Evolutionary conservation across 2,113 vertebrate genomes (phyloP), one percentile per base, ranked within the genome.

Genomic region (Pagrus major): DNA sequence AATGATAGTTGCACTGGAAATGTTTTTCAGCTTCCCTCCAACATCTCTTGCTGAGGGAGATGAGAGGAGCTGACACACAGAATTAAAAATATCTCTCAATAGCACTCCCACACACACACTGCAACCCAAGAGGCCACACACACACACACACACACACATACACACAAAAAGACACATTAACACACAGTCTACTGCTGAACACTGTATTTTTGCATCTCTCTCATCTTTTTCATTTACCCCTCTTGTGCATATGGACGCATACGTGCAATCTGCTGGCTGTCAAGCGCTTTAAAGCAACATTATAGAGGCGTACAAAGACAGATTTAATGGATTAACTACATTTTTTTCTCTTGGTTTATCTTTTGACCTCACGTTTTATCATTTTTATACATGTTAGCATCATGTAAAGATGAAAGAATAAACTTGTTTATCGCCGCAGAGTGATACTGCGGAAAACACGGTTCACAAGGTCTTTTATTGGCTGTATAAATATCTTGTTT

Each of bases 71-170:
- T 86, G 90, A 93, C 91, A 95, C 78, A 86, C 86, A 90, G 88
- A 92, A 91, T 89, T 91, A 93, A 92, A 94, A 92, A 94, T 94
- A 93, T 91, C 92, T 92, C 90, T 90, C 87, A 93, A 91, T 89
- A 92, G 91, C 88, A 90, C 92, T 83, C 91, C 82, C 86, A 79
- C 89, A 72, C 90, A 82, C 86, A 81, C 81, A 85, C 81, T 72
- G 80, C 42, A 85, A 84, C 87, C 75, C 80, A 82, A 71, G 87
- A 86, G 77, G 54, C 77, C 76, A 63, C 86, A 75, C 61, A 69
- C 84, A 88, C 78, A 74, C 78, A 64, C 79, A 71, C 78, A 44
- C 49, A 71, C 56, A 63, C 49, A 49, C 68, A 87, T 64, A 68
- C 56, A 69, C 81, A 51, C 20, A 61, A 46, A 72, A 52, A 64